Percentiles rank a stretch among this genome's conserved stretches.
These are phyloP conservation scores for Cephus sareptanus DNA, from an alignment of 2,888 invertebrate genomes.

Conservation along the genomic window DNA sequence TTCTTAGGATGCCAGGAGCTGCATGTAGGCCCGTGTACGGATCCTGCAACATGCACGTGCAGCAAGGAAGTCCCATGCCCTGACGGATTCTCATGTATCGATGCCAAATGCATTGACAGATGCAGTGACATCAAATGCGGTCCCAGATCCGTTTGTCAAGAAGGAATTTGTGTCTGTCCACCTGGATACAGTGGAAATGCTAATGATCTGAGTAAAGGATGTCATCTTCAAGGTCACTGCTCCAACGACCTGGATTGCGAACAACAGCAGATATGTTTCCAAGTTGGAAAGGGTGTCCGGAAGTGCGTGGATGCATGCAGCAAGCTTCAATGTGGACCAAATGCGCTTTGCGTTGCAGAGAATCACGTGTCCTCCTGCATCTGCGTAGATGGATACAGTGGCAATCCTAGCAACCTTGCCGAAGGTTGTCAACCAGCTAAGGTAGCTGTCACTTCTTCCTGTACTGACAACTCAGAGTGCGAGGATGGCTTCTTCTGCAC, in stretches of 20 bases:
- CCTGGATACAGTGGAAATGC: constrained; percentile 83
- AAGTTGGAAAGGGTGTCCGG: constrained; percentile 79
- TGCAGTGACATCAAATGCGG: constrained; percentile 84
- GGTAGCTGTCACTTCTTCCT: constrained; percentile 70
- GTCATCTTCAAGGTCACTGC: constrained; percentile 80
- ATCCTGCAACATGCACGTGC: constrained; percentile 78
- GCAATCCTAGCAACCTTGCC: constrained; percentile 84
- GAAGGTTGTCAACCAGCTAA: constrained; percentile 82
- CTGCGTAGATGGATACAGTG: constrained; percentile 84
- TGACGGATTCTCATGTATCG: constrained; percentile 79
- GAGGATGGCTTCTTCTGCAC: constrained; percentile 77
- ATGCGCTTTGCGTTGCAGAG: constrained; percentile 86
- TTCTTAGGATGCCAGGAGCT: constrained; percentile 83
- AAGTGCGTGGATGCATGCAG: constrained; percentile 90
- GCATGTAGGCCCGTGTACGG: constrained; percentile 76
- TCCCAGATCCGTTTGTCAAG: constrained; percentile 83
- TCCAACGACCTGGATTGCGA: constrained; percentile 84
- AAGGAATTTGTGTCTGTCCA: constrained; percentile 83
- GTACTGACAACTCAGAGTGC: constrained; percentile 79
- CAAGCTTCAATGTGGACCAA: constrained; percentile 90
- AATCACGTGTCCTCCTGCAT: constrained; percentile 88
- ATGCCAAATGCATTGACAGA: constrained; percentile 79
- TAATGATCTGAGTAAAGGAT: constrained; percentile 76
- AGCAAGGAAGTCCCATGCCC: constrained; percentile 80
- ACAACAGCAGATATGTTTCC: constrained; percentile 88